Base-by-base conservation (phyloP, 2,797 vertebrate species). In the Phylloscopus collybita region DNA sequence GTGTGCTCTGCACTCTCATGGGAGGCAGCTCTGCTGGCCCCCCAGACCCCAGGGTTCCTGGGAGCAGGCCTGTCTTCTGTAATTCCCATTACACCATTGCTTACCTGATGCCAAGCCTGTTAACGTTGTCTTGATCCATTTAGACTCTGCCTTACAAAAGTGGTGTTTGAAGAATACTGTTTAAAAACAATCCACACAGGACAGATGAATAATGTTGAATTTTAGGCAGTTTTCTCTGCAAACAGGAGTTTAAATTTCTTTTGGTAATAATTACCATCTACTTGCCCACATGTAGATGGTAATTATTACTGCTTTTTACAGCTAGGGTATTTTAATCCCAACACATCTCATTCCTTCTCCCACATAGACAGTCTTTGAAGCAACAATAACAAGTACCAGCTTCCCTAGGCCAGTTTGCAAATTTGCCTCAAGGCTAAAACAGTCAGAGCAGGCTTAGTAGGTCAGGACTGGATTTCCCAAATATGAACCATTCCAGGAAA, bases 271-370 rank as follows among this genome's bases (percentile, higher is more conserved):
- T 45, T 45, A 45, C 45, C 45, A 45, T 45, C 45, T 45, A 88
- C 91, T 95, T 96, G 88, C 96, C 94, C 95, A 95, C 95, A 95
- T 84, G 91, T 96, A 96, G 95, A 95, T 30, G 0, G 92, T 96
- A 97, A 97, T 97, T 97, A 97, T 96, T 94, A 95, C 94, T 95
- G 95, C 92, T 96, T 97, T 97, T 97, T 96, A 97, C 60, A 36
- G 96, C 78, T 84, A 86, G 88, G 42, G 92, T 95, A 96, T 97
- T 97, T 96, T 96, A 93, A 96, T 95, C 95, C 92, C 88, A 91
- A 95, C 92, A 94, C 95, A 94, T 95, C 92, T 96, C 90, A 76
- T 96, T 96, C 95, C 88, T 64, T 95, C 95, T 95, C 95, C 96
- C 95, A 96, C 95, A 94, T 76, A 95, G 91, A 86, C 85, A 90